Evolutionary conservation across 2,797 vertebrate genomes (phyloP), one percentile per base, ranked within the genome.

Genomic region (Micromesistius poutassou): DNA sequence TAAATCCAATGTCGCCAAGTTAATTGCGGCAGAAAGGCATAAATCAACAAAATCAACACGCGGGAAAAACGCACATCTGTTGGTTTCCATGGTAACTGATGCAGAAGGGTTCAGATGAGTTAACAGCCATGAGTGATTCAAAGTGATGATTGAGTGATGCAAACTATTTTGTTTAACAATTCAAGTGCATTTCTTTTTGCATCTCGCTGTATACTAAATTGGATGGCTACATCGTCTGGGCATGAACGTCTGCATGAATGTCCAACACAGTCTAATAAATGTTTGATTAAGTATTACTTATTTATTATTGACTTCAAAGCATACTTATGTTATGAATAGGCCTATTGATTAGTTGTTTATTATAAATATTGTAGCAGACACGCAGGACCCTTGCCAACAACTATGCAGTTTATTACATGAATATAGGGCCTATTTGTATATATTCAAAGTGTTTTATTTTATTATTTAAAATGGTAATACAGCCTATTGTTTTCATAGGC

Each of bases 21-120:
- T 68, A 68, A 68, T 68, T 68, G 62, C 62, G 9, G 55, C 55
- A 68, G 62, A 68, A 68, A 68, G 62, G n/a, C 62, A 68, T 68
- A 68, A 46, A 50, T 71, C 30, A 76, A 33, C 31, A 28, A 73
- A 55, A 50, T 74, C 31, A 35, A 16, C 28, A 72, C 36, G 19
- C 25, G n/a, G n/a, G 25, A 28, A 75, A 76, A 10, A 2, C 13
- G 5, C 0, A 73, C 78, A 42, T 25, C 62, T 55, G 16, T 77
- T 73, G 73, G 80, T 86, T 90, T 88, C 87, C 84, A 76, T 14
- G 75, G 85, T 33, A 87, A 87, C 79, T 10, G 9, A 4, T 28
- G 62, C 62, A 12, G n/a, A n/a, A 28, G 62, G 62, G 62, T 68
- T 68, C n/a, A 28, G 62, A 28, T 28, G 62, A 28, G 62, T 68